Evolutionary conservation across 2,113 vertebrate species (phyloP).

Genomic region (Sciurus niger): DNA sequence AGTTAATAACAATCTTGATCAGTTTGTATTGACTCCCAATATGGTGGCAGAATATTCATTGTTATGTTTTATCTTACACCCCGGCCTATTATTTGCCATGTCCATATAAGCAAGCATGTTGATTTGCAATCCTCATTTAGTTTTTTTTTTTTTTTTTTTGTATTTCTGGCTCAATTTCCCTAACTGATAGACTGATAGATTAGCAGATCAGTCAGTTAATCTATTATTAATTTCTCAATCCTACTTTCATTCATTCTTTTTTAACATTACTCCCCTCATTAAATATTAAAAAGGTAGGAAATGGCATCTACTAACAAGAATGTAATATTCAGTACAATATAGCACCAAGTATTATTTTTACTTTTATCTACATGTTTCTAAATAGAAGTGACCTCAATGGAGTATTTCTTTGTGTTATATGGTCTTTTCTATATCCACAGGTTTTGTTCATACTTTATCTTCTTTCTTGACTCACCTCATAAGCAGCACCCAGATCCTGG

Average conservation of each 20-base stretch:
- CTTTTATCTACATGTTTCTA: not conserved
- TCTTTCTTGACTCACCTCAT: conserved; percentile 92
- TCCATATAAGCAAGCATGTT: not conserved
- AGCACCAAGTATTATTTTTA: not conserved
- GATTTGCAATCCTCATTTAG: not conserved
- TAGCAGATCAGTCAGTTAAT: not conserved
- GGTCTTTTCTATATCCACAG: not conserved
- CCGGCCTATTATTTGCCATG: not conserved
- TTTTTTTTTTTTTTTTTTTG: not conserved
- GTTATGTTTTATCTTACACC: not conserved
- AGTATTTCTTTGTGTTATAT: not conserved
- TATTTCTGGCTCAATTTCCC: conserved; percentile 22
- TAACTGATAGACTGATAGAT: not conserved
- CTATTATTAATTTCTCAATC: not conserved
- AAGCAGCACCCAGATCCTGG: conserved; percentile 97
- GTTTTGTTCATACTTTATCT: not conserved
- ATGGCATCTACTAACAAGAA: conserved; percentile 14
- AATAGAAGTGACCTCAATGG: not conserved
- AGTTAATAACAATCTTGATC: not conserved
- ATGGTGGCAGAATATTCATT: not conserved
- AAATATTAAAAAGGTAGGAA: conserved; percentile 49
- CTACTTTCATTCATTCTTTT: conserved; percentile 27
- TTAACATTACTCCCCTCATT: conserved; percentile 32
- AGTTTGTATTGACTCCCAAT: not conserved
- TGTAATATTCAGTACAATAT: not conserved